phyloP scores from a whole-genome alignment of 2,797 vertebrate genomes.

The Setipinna tenuifilis region DNA sequence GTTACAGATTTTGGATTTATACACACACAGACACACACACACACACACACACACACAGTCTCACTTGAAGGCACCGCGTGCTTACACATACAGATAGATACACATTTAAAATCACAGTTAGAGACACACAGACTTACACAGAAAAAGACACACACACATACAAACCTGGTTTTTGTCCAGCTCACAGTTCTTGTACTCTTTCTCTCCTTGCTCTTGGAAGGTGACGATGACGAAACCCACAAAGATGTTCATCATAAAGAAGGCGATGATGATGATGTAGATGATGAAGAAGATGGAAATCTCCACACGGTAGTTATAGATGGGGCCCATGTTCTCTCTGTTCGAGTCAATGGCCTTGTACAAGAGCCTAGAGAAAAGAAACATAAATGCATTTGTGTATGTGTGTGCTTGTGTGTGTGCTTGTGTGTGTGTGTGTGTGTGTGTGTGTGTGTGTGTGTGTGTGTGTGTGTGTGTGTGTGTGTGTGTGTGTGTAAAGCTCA shows the following conservation, averaged over 20 bases:
- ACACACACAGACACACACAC: slow-evolving; percentile 5
- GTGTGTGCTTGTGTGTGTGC: neutral
- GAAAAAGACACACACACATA: slow-evolving; percentile 32
- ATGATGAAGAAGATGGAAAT: slow-evolving; percentile 99
- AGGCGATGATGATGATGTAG: slow-evolving; percentile 99
- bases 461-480: neutral
- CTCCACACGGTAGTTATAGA: slow-evolving; percentile 96
- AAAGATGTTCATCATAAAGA: slow-evolving; percentile 99
- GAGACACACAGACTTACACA: slow-evolving; percentile 14
- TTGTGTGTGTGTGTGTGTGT: neutral
- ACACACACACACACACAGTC: neutral
- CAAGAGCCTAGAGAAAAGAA: slow-evolving; percentile 77
- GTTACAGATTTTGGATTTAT: neutral
- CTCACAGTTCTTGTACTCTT: slow-evolving; percentile 99
- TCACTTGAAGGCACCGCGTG: neutral
- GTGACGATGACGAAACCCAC: slow-evolving; percentile 99
- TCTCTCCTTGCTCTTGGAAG: slow-evolving; percentile 98
- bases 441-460: neutral
- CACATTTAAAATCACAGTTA: neutral
- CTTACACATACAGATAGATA: neutral
- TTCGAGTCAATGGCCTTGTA: slow-evolving; percentile 98
- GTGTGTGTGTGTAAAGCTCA: slow-evolving; percentile 41
- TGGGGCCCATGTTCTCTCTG: slow-evolving; percentile 90
- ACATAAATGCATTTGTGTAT: neutral
- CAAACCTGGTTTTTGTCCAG: slow-evolving; percentile 99